Base-by-base conservation (phyloP, 30 jellyfish, hydroid and myxozoan species). In the Cassiopea andromeda region DNA sequence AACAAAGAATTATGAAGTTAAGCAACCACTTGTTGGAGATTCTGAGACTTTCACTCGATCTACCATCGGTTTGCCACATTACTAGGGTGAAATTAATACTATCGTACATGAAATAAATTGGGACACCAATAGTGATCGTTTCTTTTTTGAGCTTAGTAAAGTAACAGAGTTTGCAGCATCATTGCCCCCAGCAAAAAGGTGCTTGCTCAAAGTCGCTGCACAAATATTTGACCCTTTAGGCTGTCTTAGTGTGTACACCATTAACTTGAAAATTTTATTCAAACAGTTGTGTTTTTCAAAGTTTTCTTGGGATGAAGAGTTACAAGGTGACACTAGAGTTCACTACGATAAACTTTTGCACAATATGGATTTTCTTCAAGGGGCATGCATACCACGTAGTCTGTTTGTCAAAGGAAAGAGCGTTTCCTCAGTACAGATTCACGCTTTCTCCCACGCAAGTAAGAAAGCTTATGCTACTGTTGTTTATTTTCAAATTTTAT, bases 161-260 rank as follows among this genome's bases (percentile, higher is more conserved):
- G 13, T 91, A 9, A 75, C 69, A 48, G 87, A 77, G 48, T 46
- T 18, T 14, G 89, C 95, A 0, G 77, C 75, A 46, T n/a, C 85
- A 27, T 78, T 84, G 27, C 77, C 64, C 1, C 89, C 84, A 17
- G 54, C 95, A 7, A 93, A 93, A 84, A 17, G 92, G 64, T 58
- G 80, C n/a, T n/a, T 93, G 60, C 74, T 89, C 75, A 88, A 70
- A 44, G 46, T 89, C 1, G 79, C 90, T 1, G 92, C 94, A 5
- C 80, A 69, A 12, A 43, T 93, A 17, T 94, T 67, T 79, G 98
- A 94, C 81, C 98, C 98, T 1, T 48, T 94, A n/a, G 98, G 98
- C 16, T 7, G 60, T 16, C 48, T 88, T 1, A 58, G 84, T 74
- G 87, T 83, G 4, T 46, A 87, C 57, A 46, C 87, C 13, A 59